Evolutionary conservation across 2,113 vertebrate genomes (phyloP).

Genomic region (Crotalus viridis): DNA sequence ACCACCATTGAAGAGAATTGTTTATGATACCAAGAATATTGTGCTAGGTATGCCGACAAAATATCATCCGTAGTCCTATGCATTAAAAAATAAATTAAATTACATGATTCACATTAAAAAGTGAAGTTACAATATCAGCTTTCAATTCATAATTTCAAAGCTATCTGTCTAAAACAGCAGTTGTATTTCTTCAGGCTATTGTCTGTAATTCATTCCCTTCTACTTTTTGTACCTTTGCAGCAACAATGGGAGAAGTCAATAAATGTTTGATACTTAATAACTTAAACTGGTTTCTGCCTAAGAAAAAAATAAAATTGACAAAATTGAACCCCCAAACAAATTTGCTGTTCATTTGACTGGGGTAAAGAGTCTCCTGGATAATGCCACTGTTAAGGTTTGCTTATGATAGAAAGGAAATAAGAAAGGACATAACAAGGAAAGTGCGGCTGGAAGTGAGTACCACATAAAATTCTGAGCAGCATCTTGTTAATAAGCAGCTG

Average conservation of each 20-base stretch:
- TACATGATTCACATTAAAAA: not conserved
- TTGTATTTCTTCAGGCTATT: not conserved
- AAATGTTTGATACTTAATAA: not conserved
- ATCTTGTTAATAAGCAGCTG: not conserved
- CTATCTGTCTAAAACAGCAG: not conserved
- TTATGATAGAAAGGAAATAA: not conserved
- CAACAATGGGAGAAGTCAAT: not conserved
- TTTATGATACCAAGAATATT: accelerated
- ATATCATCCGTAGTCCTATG: not conserved
- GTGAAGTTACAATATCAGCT: not conserved
- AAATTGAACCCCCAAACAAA: not conserved
- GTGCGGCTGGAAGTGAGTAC: not conserved
- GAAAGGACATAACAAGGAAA: not conserved
- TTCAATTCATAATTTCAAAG: not conserved
- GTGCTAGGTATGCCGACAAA: accelerated
- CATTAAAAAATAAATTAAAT: not conserved
- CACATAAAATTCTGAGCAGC: not conserved
- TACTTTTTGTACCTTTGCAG: not conserved
- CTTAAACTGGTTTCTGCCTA: not conserved
- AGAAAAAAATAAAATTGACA: not conserved
- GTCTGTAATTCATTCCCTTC: not conserved
- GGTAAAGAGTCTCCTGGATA: not conserved
- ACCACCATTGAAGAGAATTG: not conserved
- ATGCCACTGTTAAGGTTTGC: not conserved
- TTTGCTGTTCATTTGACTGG: not conserved